These are phyloP conservation scores for Papilio helenus DNA, from an alignment of 1,140 invertebrate species.

Conservation along the genomic window DNA sequence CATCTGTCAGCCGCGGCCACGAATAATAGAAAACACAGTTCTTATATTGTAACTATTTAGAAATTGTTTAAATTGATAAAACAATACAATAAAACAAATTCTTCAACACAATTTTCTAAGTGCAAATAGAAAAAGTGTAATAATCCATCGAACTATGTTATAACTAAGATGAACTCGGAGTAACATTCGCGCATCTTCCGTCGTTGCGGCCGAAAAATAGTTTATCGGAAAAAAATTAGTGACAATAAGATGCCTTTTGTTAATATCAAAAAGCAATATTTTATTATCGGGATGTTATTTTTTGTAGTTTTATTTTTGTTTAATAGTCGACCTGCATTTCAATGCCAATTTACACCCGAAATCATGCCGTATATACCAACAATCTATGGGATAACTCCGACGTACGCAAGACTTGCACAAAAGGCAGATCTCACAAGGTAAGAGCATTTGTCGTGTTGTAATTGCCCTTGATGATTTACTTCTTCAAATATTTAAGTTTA, in stretches of 20 bases:
- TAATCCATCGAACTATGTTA: conserved; percentile 22
- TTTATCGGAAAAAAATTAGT: conserved; percentile 41
- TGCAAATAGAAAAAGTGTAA: background rate
- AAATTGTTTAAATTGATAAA: conserved; percentile 5
- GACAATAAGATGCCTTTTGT: conserved; percentile 79
- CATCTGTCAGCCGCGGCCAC: conserved; percentile 12
- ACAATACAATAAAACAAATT: conserved; percentile 17
- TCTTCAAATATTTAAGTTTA: conserved; percentile 44
- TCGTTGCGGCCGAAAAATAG: conserved; percentile 30
- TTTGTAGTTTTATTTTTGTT: conserved; percentile 78
- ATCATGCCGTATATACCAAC: conserved; percentile 81
- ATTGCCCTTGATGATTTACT: conserved; percentile 66
- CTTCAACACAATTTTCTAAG: background rate
- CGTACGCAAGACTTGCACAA: conserved; percentile 94
- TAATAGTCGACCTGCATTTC: conserved; percentile 72
- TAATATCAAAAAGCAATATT: conserved; percentile 78
- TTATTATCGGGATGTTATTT: conserved; percentile 76
- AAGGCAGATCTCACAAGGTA: conserved; percentile 96
- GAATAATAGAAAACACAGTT: conserved; percentile 9
- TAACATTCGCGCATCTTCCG: conserved; percentile 33
- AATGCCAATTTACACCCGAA: conserved; percentile 76
- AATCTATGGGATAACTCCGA: conserved; percentile 97
- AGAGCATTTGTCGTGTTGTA: conserved; percentile 63
- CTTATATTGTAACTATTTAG: background rate
- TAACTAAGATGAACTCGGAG: conserved; percentile 15